A percentile compares a stretch with the other conserved stretches of the same genome.
Conservation (phyloP, 2,888 invertebrate species). For the Ophraella communa region DNA sequence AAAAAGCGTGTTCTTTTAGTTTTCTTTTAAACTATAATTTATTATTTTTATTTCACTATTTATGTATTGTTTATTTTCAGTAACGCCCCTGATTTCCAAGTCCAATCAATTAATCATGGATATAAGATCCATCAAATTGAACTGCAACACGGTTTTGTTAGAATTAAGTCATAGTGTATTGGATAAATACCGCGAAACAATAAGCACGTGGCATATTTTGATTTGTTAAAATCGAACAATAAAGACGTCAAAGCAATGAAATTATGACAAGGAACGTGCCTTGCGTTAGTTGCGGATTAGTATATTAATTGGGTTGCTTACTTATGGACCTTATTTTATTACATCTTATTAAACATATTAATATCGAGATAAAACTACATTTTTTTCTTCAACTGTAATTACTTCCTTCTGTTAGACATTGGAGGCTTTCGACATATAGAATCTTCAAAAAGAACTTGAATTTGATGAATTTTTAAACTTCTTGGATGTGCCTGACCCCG, state of each 20-base stretch:
- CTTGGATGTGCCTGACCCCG: too few relatives aligned
- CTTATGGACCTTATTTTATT: not conserved
- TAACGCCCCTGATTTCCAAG: not conserved
- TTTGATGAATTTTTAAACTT: too few relatives aligned
- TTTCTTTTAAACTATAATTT: too few relatives aligned
- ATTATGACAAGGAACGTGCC: not conserved
- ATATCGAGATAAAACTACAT: too few relatives aligned
- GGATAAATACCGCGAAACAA: conserved; percentile 46
- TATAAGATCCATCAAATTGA: conserved; percentile 52
- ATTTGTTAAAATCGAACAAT: conserved; percentile 25
- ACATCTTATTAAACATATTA: too few relatives aligned
- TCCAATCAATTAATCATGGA: conserved; percentile 17
- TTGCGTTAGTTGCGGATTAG: conserved; percentile 11
- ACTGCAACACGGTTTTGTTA: conserved; percentile 47
- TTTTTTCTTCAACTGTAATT: too few relatives aligned
- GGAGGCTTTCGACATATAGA: too few relatives aligned
- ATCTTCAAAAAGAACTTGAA: too few relatives aligned
- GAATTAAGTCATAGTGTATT: conserved; percentile 45
- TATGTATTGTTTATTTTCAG: conserved; percentile 1
- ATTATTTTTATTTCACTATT: too few relatives aligned
- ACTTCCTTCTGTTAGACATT: too few relatives aligned
- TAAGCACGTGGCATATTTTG: conserved; percentile 45
- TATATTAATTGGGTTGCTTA: not conserved
- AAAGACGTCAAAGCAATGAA: conserved; percentile 28
- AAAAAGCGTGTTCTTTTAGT: too few relatives aligned